A percentile compares a stretch with the other conserved stretches of the same genome.
phyloP scores from a whole-genome alignment of 2,113 vertebrate species.

The Tachysurus vachellii region DNA sequence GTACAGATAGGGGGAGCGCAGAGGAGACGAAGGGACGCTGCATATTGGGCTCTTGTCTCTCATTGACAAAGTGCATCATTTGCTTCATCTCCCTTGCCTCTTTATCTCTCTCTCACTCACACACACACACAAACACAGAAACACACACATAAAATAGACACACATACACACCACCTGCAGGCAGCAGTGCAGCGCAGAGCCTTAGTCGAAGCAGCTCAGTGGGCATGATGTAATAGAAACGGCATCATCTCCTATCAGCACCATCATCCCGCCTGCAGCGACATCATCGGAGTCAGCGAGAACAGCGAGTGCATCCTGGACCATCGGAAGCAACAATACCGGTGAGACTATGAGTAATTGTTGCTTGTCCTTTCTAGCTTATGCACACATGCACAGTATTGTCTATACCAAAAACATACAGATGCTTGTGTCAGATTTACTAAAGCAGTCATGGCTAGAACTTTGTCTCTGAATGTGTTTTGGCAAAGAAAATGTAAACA shows the following conservation, averaged over 20 bases:
- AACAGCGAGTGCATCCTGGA: slow-evolving; percentile 25
- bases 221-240: slow-evolving; percentile 40
- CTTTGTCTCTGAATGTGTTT: neutral
- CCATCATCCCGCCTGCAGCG: slow-evolving; percentile 18
- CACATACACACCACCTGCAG: neutral
- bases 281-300: slow-evolving; percentile 30
- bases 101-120: too few relatives aligned
- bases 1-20: slow-evolving; percentile 14
- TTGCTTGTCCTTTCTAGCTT: slow-evolving; percentile 8
- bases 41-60: slow-evolving; percentile 39
- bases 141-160: neutral
- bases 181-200: slow-evolving; percentile 35
- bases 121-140: neutral
- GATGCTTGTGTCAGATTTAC: neutral
- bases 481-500: neutral
- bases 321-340: slow-evolving; percentile 38
- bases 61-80: slow-evolving; percentile 42
- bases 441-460: neutral
- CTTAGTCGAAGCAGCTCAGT: slow-evolving; percentile 11
- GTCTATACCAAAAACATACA: slow-evolving; percentile 1
- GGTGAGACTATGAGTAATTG: slow-evolving; percentile 32
- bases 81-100: slow-evolving; percentile 3
- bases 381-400: neutral
- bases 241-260: slow-evolving; percentile 36
- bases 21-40: slow-evolving; percentile 21